These are phyloP conservation scores for Typhlomys cinereus DNA, from an alignment of 2,113 vertebrate genomes.

Conservation along the genomic window DNA sequence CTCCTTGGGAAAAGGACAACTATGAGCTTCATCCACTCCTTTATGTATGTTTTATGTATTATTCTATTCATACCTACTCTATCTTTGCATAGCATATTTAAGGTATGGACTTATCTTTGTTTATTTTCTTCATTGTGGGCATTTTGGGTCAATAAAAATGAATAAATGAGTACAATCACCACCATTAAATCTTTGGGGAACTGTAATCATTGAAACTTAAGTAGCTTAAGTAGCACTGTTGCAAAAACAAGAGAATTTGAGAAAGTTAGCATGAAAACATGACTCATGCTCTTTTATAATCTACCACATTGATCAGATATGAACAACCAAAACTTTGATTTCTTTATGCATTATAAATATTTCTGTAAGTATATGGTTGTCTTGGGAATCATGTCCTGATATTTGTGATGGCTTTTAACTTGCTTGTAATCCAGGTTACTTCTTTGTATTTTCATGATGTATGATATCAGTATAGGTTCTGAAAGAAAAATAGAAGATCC, in stretches of 20 bases:
- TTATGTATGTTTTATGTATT: background rate
- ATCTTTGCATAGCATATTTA: background rate
- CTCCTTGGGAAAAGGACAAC: background rate
- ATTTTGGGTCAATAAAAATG: conserved; percentile 6
- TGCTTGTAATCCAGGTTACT: background rate
- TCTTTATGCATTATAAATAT: conserved; percentile 1
- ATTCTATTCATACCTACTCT: conserved; percentile 12
- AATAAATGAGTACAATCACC: conserved; percentile 12
- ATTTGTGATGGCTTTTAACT: background rate
- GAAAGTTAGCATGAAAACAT: background rate
- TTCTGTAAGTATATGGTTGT: background rate
- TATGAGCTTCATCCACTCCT: background rate
- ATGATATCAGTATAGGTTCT: conserved; percentile 26
- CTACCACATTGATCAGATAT: conserved; percentile 13
- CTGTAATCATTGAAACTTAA: background rate
- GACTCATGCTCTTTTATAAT: conserved; percentile 10
- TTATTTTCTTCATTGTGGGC: background rate
- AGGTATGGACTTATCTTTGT: background rate
- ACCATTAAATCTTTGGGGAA: background rate
- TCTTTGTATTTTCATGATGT: background rate
- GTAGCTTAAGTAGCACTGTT: conserved; percentile 5
- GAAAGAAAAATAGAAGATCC: background rate
- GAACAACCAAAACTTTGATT: background rate
- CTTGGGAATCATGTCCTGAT: background rate
- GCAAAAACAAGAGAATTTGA: conserved; percentile 14